Evolutionary conservation across 2,113 vertebrate species (phyloP), one percentile per base, ranked within the genome.

Genomic region (Callaeas wilsoni): DNA sequence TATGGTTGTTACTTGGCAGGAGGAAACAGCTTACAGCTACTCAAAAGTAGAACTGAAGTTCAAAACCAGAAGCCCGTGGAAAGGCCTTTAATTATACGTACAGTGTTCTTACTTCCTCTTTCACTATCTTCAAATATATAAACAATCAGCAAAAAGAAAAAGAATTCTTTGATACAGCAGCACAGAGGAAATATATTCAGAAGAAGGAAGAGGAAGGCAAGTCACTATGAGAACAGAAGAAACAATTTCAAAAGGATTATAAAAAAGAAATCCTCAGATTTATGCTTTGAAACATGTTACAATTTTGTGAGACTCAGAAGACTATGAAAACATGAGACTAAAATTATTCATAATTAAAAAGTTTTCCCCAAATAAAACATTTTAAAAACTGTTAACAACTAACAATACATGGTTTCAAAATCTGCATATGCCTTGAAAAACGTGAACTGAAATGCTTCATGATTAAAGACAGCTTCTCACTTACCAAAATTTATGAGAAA

Each of bases 131-230:
- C 78, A 96, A 92, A 96, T 73, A 93, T 60, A 88, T 86, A 97
- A 97, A 96, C 91, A 96, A 97, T 95, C 84, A 93, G 63, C 81
- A 92, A 79, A 95, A 94, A 88, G 62, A 92, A 91, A 84, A 88
- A 56, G 19, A 87, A 50, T 87, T 94, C 81, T 97, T 97, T 97
- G 94, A 96, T 90, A 95, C 55, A 77, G 62, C 29, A 80, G 41
- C 93, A 93, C 91, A 96, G 96, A 96, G 90, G 90, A 96, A 96
- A 96, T 94, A 74, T 83, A 93, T 93, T 97, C 91, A 92, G 88
- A 93, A 92, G 68, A 92, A 80, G 81, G 92, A 94, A 94, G 81
- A 90, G 71, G 87, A 95, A 96, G 67, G 71, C 69, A 95, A 95
- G 74, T 64, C 81, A 91, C 80, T 75, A 60, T 55, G 39, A 94